Base-by-base conservation (phyloP, 2,888 invertebrate species). In the Saturnia pavonia region DNA sequence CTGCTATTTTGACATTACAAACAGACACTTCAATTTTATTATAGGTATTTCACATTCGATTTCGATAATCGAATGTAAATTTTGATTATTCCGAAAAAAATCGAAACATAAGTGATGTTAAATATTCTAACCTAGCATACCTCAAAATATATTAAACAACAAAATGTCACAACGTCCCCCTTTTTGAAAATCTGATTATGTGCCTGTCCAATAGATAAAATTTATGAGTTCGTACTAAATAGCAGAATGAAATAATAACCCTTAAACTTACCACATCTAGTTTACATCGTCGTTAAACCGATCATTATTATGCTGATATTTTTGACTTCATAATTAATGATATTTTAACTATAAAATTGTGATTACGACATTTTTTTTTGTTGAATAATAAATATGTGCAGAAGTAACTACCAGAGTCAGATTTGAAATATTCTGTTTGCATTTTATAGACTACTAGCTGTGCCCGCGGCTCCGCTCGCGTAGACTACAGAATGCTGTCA, bases 181-280 rank as follows among this genome's bases (percentile, higher is more conserved):
- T 27, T 45, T 63, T 48, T 65, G 22, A 34, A 3, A 34, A 2
- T 27, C 34, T 69, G 27, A 42, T 8, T 65, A 69, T n/a, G 40
- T 16, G n/a, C 45, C 69, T 65, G 69, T 65, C 72, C 68, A 69
- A 74, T 74, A 81, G 81, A 85, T 85, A 84, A 86, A 85, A 70
- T 88, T 88, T 87, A 88, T 81, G 85, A 77, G 76, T 76, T 73
- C 73, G 74, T 80, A 84, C 82, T 84, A 82, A 85, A 86, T 80
- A 80, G 77, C 79, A 78, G 80, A 79, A 83, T 85, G 81, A 84
- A 86, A 84, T 76, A 86, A 84, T 76, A 77, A 79, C 75, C 77
- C 78, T 78, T 75, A 77, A 60, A 27, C 27, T 60, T 78, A 78
- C 77, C 78, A 75, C 77, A 76, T 69, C 67, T 71, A 72, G 74